Conservation (phyloP, 2,797 vertebrate genomes). For the Chloroceryle inda region DNA sequence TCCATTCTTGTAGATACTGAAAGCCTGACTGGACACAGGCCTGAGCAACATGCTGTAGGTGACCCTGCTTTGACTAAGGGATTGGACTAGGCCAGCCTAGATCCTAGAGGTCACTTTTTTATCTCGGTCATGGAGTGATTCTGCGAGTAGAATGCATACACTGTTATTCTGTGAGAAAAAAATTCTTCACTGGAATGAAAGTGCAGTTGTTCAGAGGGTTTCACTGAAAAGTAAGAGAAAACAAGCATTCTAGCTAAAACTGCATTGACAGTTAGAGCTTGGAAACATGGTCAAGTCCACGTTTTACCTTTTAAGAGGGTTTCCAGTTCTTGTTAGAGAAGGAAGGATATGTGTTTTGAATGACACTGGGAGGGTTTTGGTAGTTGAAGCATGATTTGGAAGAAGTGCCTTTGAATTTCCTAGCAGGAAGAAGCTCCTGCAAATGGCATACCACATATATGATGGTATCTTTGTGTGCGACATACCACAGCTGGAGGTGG, state of each 20-base stretch:
- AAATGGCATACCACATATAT: rapidly evolving
- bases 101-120: neutral
- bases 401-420: neutral
- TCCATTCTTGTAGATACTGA: neutral
- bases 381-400: neutral
- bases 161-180: neutral
- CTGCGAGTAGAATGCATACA: neutral
- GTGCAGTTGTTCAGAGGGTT: neutral
- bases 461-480: neutral
- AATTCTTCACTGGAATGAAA: neutral
- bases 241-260: neutral
- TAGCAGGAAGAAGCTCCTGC: neutral
- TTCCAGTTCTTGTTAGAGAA: neutral
- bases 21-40: neutral
- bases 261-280: neutral
- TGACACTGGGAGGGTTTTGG: neutral
- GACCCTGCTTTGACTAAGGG: neutral
- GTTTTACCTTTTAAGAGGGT: neutral
- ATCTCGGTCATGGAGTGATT: neutral
- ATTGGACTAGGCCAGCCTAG: neutral
- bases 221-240: neutral
- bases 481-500: neutral
- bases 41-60: neutral
- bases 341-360: neutral
- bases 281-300: neutral